Evolutionary conservation across 2,888 invertebrate genomes (phyloP).

Genomic region (Agrilus cyanescens): DNA sequence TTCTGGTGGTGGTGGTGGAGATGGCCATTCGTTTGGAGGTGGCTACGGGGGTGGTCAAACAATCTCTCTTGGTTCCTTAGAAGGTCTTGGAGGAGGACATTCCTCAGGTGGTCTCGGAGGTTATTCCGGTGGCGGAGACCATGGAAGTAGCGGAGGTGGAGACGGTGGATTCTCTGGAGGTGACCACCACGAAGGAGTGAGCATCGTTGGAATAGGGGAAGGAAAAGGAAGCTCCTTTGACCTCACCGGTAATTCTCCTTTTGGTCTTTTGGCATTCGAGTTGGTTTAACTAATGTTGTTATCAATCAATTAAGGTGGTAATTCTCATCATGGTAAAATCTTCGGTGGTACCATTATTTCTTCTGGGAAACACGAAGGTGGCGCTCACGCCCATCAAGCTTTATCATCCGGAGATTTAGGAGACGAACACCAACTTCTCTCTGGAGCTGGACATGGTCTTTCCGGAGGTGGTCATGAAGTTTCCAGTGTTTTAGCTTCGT

Average conservation of each 20-base stretch:
- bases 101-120: slow-evolving; percentile 8
- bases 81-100: slow-evolving; percentile 7
- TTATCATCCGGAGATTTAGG: slow-evolving; percentile 6
- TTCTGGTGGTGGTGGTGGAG: slow-evolving; percentile 7
- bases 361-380: slow-evolving; percentile 14
- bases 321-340: slow-evolving; percentile 10
- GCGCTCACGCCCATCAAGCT: slow-evolving; percentile 9
- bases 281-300: neutral
- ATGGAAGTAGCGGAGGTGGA: slow-evolving; percentile 7
- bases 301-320: slow-evolving; percentile 6
- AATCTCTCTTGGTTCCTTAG: slow-evolving; percentile 5
- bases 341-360: slow-evolving; percentile 22
- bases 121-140: slow-evolving; percentile 6
- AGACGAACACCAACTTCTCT: slow-evolving; percentile 4
- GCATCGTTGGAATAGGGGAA: slow-evolving; percentile 18
- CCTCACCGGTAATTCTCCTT: slow-evolving; percentile 12
- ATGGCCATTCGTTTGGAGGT: neutral
- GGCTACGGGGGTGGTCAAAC: slow-evolving; percentile 7
- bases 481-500: too few relatives aligned
- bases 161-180: slow-evolving; percentile 13
- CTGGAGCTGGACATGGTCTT: slow-evolving; percentile 9
- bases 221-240: slow-evolving; percentile 17
- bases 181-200: slow-evolving; percentile 20
- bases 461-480: neutral
- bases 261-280: neutral